Percentiles rank a stretch among this genome's conserved stretches.
Evolutionary conservation across 2,888 invertebrate genomes (phyloP).

Genomic region (Nebria salina): DNA sequence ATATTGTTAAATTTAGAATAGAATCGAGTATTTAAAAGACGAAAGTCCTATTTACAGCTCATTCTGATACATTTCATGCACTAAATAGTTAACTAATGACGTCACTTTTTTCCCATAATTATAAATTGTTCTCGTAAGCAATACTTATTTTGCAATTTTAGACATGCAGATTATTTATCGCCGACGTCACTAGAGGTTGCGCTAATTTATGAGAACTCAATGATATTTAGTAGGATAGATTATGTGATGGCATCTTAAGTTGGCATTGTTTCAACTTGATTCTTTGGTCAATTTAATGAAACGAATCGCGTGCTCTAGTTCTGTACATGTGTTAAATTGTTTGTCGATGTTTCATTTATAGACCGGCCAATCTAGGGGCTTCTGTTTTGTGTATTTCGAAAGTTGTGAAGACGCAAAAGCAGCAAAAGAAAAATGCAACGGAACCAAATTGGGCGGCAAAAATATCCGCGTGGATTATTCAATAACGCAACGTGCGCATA

Average conservation of each 20-base stretch:
- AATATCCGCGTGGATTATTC: constrained; percentile 95
- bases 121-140: not conserved
- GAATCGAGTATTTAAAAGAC: not conserved
- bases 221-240: not conserved
- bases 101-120: too few relatives aligned
- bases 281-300: not conserved
- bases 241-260: not conserved
- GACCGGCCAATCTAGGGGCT: constrained; percentile 95
- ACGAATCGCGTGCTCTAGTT: not conserved
- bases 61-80: not conserved
- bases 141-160: not conserved
- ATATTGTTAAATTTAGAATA: not conserved
- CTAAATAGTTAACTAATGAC: too few relatives aligned
- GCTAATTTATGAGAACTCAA: too few relatives aligned
- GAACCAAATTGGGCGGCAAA: constrained; percentile 93
- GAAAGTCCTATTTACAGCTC: not conserved
- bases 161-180: not conserved
- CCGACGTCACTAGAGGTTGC: too few relatives aligned
- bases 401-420: constrained; percentile 87
- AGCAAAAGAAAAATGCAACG: constrained; percentile 93
- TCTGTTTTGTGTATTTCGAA: constrained; percentile 95
- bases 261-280: not conserved
- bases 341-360: constrained; percentile 60
- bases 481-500: constrained; percentile 94
- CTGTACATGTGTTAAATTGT: not conserved